Conservation (phyloP, 2,797 vertebrate species). For the Girardinus metallicus region DNA sequence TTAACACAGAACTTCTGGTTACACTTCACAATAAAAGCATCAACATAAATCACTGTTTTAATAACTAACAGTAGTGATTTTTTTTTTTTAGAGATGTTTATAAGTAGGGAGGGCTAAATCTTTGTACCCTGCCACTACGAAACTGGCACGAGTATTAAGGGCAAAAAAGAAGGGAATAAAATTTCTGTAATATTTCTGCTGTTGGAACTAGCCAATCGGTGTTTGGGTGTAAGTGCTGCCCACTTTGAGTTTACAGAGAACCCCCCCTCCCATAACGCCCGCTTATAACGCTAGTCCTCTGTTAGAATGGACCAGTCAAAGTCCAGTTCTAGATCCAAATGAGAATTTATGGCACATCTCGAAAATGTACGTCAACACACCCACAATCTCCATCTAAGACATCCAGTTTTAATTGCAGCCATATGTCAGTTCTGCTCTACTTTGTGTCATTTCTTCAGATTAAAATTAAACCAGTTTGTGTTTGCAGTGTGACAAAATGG, state of each 20-base stretch:
- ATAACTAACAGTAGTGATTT: background rate
- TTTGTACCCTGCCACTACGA: too few relatives aligned
- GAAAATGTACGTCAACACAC: background rate
- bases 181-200: background rate
- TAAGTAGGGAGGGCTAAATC: too few relatives aligned
- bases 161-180: background rate
- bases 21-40: background rate
- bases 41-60: background rate
- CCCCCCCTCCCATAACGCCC: background rate
- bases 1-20: background rate
- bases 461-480: background rate
- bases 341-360: background rate
- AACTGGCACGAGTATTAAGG: background rate
- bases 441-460: background rate
- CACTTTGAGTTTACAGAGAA: too few relatives aligned
- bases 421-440: background rate
- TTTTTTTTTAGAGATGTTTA: too few relatives aligned
- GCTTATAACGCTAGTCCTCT: background rate
- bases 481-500: background rate
- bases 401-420: background rate
- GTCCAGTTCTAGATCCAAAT: background rate
- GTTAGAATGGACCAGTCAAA: background rate
- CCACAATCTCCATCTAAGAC: background rate
- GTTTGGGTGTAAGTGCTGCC: too few relatives aligned
- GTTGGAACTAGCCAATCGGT: background rate